Conservation (phyloP, 2,113 vertebrate genomes). For the Nyctereutes procyonoides region DNA sequence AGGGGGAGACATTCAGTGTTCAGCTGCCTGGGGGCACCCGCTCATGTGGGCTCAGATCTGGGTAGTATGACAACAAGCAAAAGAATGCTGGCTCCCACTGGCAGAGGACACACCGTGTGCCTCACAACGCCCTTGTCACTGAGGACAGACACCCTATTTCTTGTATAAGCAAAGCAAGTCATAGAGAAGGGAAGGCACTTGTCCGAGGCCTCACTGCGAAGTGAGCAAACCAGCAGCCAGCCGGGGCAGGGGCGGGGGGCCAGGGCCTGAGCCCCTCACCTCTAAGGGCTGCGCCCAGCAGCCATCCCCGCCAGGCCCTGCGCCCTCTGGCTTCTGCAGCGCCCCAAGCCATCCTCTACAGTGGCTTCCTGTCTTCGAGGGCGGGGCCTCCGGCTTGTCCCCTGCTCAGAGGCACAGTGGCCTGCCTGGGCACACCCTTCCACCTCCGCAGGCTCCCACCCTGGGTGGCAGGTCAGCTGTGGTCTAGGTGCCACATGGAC, state of each 20-base stretch:
- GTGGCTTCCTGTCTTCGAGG: no score
- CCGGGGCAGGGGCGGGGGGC: background rate
- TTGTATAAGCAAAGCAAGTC: background rate
- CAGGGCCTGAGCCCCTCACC: background rate
- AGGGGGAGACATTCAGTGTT: slow-evolving; percentile 33
- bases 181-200: background rate
- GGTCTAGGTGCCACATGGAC: background rate
- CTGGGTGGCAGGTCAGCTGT: background rate
- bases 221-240: background rate
- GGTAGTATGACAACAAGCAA: background rate
- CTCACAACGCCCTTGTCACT: background rate
- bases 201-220: background rate
- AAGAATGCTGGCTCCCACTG: background rate
- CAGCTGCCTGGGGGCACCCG: accelerated
- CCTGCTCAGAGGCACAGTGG: background rate
- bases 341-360: background rate
- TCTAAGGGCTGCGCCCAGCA: background rate
- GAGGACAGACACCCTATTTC: background rate
- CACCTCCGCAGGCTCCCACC: background rate
- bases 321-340: background rate
- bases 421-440: background rate
- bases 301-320: background rate
- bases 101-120: no score
- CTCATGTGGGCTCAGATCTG: background rate
- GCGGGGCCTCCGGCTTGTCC: background rate